phyloP scores from a whole-genome alignment of 2,113 vertebrate genomes.

The Nipponia nippon region DNA sequence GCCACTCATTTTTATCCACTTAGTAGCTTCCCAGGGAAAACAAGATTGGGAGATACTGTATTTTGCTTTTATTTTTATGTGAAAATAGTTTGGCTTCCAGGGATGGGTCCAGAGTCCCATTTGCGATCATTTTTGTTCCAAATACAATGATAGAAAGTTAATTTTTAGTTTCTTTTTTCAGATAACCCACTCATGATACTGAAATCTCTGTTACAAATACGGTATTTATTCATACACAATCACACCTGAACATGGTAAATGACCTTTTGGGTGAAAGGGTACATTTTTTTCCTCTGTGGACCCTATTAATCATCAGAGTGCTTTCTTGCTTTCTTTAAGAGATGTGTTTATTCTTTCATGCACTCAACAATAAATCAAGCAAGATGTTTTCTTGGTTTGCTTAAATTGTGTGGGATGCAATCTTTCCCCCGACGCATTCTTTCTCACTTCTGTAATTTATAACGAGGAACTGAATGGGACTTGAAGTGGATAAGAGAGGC shows the following conservation, averaged over 20 bases:
- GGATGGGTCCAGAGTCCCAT: accelerated
- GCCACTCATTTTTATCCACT: background rate
- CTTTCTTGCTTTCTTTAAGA: background rate
- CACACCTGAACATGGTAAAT: background rate
- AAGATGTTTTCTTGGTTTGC: background rate
- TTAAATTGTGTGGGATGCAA: background rate
- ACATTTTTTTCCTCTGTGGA: background rate
- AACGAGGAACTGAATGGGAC: background rate
- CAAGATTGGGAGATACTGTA: background rate
- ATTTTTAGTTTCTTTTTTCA: background rate
- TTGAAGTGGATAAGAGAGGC: background rate
- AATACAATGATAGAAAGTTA: background rate
- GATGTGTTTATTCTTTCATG: background rate
- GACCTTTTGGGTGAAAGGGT: background rate
- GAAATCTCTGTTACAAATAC: background rate
- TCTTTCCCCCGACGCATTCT: background rate
- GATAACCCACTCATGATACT: background rate
- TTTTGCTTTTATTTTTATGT: background rate
- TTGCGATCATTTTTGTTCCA: background rate
- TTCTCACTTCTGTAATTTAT: background rate
- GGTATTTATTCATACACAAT: background rate
- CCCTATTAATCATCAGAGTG: background rate
- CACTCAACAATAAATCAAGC: background rate
- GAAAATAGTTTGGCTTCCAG: background rate
- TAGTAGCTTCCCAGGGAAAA: background rate